phyloP scores from a whole-genome alignment of 2,797 vertebrate genomes.

The Poecilia velifera region DNA sequence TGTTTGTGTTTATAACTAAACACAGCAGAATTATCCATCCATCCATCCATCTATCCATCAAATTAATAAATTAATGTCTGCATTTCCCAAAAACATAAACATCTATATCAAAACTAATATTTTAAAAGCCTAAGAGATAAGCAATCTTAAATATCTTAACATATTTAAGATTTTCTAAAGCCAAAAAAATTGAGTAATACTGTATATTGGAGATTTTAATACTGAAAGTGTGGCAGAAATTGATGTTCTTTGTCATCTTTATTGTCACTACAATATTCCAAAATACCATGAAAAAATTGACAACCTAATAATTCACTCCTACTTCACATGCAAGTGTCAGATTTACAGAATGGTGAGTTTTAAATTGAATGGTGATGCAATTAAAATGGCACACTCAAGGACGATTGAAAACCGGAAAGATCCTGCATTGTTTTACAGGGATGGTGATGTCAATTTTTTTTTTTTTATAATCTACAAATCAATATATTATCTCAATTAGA shows the following conservation, averaged over 20 bases:
- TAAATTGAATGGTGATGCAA: background rate
- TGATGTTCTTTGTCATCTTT: background rate
- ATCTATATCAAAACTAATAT: background rate
- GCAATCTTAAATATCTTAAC: background rate
- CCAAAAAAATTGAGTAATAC: background rate
- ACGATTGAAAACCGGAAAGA: background rate
- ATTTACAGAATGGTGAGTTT: background rate
- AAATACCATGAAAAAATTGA: background rate
- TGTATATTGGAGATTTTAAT: background rate
- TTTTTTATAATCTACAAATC: background rate
- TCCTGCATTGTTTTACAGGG: background rate
- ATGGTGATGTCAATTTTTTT: background rate
- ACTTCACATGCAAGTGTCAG: background rate
- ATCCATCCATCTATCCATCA: background rate
- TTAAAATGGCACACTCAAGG: background rate
- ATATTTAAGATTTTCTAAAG: background rate
- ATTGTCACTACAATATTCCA: background rate
- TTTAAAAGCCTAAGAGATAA: background rate
- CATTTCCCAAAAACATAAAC: background rate
- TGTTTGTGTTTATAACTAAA: background rate
- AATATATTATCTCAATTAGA: background rate
- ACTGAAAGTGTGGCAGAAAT: background rate
- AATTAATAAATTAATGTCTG: background rate
- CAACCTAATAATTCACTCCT: background rate
- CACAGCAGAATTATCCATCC: background rate